Conservation (phyloP, 2,888 invertebrate genomes). For the Pyrocoelia pectoralis region DNA sequence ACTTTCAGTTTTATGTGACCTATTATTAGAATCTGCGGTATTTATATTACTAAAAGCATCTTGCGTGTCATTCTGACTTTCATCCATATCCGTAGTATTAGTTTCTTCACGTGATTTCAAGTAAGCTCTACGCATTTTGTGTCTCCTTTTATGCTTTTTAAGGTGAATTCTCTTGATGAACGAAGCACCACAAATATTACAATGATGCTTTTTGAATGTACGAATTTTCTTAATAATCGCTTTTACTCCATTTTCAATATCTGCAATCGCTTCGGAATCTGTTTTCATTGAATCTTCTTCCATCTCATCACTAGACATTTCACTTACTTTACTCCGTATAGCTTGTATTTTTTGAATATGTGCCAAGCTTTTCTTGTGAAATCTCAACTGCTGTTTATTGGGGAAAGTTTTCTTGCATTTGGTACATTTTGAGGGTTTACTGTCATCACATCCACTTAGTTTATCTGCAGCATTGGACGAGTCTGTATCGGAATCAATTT, state of each 20-base stretch:
- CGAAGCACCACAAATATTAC: conserved; percentile 12
- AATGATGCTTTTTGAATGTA: conserved; percentile 21
- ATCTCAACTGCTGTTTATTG: conserved; percentile 11
- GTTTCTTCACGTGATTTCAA: background rate
- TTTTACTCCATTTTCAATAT: conserved; percentile 20
- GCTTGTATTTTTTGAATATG: conserved; percentile 25
- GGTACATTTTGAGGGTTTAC: conserved; percentile 1
- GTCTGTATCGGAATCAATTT: conserved; percentile 8
- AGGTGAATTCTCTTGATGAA: conserved; percentile 24
- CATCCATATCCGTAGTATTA: background rate
- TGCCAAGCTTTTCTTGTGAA: conserved; percentile 29
- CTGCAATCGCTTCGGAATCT: conserved; percentile 16
- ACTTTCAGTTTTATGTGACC: background rate
- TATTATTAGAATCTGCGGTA: background rate
- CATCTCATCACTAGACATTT: background rate
- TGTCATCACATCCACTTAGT: conserved; percentile 2
- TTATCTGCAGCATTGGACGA: background rate
- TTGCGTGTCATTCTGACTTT: background rate
- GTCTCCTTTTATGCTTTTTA: conserved; percentile 23
- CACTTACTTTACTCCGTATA: conserved; percentile 10
- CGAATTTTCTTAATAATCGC: conserved; percentile 23
- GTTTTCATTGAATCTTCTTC: background rate
- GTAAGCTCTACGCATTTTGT: background rate
- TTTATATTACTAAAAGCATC: background rate
- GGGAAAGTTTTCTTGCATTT: conserved; percentile 22